Evolutionary conservation across 2,113 vertebrate species (phyloP).

Genomic region (Hymenochirus boettgeri): DNA sequence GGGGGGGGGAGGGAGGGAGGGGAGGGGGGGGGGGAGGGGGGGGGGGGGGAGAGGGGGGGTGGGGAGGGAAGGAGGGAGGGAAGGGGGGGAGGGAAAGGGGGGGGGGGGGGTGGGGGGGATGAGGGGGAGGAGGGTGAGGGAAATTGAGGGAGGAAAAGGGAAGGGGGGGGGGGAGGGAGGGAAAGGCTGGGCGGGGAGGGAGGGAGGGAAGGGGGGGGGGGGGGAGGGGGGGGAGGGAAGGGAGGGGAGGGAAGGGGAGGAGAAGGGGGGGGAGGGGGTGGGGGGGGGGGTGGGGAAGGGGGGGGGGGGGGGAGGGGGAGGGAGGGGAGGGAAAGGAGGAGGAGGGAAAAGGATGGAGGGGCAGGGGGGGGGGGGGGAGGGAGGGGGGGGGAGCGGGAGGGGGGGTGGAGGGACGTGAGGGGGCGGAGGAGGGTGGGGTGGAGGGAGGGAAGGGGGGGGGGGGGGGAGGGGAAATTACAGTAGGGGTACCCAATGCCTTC

Average conservation of each 20-base stretch:
- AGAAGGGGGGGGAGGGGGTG: neutral
- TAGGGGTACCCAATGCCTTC: too few species aligned
- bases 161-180: too few species aligned
- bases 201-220: neutral
- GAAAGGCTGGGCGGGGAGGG: too few species aligned
- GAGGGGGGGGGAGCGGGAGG: neutral
- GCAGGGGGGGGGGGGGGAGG: neutral
- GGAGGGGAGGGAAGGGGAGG: neutral
- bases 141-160: too few species aligned
- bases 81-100: neutral
- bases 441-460: neutral
- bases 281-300: too few species aligned
- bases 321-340: slow-evolving; percentile 12
- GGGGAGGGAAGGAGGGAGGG: neutral
- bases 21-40: neutral
- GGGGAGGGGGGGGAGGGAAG: neutral
- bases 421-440: too few species aligned
- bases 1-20: neutral
- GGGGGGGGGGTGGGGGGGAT: too few species aligned
- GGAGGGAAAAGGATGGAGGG: slow-evolving; percentile 12
- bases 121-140: too few species aligned
- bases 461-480: neutral
- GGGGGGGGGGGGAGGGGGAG: neutral
- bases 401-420: neutral
- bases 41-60: neutral